Percentiles rank a stretch among this genome's conserved stretches.
These are phyloP conservation scores for Paramuricea clavata DNA, from an alignment of 92 coral and sea anemone genomes.

Conservation along the genomic window DNA sequence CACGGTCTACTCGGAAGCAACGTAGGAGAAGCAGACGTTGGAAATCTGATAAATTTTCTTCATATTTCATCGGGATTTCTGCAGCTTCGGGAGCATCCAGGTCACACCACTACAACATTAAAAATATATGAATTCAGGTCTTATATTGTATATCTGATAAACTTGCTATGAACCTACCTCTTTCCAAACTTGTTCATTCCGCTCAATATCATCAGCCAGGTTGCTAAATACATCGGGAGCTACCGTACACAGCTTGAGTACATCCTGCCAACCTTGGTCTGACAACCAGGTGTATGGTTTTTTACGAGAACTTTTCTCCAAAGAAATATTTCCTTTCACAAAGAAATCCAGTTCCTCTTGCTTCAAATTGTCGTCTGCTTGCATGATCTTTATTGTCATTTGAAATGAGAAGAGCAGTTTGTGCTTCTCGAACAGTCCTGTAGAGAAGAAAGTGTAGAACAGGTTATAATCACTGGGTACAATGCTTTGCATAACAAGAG, in stretches of 20 bases:
- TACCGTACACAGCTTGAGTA: slow-evolving; percentile 82
- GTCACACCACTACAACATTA: slow-evolving; percentile 84
- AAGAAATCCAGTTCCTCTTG: slow-evolving; percentile 98
- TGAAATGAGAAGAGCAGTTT: slow-evolving; percentile 96
- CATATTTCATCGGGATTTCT: slow-evolving; percentile 92
- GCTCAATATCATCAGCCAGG: slow-evolving; percentile 92
- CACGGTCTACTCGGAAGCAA: slow-evolving; percentile 98
- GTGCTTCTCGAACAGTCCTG: slow-evolving; percentile 97
- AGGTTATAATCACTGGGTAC: background rate
- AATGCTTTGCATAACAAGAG: background rate
- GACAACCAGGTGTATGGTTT: slow-evolving; percentile 98
- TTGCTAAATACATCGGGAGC: slow-evolving; percentile 89
- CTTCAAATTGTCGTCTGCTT: slow-evolving; percentile 93
- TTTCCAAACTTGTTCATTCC: slow-evolving; percentile 88
- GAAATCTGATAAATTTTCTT: slow-evolving; percentile 91
- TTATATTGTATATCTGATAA: too few relatives aligned
- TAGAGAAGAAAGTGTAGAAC: background rate
- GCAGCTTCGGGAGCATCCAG: slow-evolving; percentile 94
- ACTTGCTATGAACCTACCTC: slow-evolving; percentile 78
- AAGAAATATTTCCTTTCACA: slow-evolving; percentile 93
- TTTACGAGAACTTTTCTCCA: slow-evolving; percentile 94
- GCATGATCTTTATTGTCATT: slow-evolving; percentile 99
- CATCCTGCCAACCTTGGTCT: slow-evolving; percentile 99
- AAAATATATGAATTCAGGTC: too few relatives aligned
- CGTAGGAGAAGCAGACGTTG: slow-evolving; percentile 92